These are phyloP conservation scores for Heterotis niloticus DNA, from an alignment of 2,113 vertebrate species.

Conservation along the genomic window DNA sequence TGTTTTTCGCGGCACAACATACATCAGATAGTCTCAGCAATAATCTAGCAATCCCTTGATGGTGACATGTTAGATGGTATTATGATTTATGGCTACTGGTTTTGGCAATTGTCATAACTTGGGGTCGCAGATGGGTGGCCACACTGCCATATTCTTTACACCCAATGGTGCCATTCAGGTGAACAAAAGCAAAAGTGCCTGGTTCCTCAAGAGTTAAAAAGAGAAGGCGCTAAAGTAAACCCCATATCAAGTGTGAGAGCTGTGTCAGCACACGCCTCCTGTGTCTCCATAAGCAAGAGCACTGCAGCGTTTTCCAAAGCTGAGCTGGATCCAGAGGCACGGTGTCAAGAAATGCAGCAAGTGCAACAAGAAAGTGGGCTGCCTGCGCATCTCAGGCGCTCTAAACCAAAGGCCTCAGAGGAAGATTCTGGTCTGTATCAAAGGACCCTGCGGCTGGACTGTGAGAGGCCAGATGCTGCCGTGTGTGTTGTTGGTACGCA, in stretches of 20 bases:
- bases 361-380: background rate
- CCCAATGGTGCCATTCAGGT: too few relatives aligned
- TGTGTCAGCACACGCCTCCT: background rate
- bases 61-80: too few relatives aligned
- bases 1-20: too few relatives aligned
- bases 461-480: background rate
- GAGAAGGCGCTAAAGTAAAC: background rate
- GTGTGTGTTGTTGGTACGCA: constrained; percentile 47
- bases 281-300: background rate
- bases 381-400: background rate
- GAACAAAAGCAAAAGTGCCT: too few relatives aligned
- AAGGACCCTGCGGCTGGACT: constrained; percentile 47
- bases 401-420: background rate
- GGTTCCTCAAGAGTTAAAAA: too few relatives aligned
- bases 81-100: too few relatives aligned
- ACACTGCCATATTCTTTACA: too few relatives aligned
- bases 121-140: too few relatives aligned
- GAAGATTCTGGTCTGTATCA: background rate
- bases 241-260: background rate
- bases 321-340: background rate
- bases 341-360: background rate
- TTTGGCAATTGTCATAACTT: too few relatives aligned
- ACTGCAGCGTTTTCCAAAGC: background rate
- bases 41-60: too few relatives aligned
- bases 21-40: too few relatives aligned